A percentile compares a stretch with the other conserved stretches of the same genome.
These are phyloP conservation scores for Cyprinodon tularosa DNA, from an alignment of 2,113 vertebrate species.

Conservation along the genomic window DNA sequence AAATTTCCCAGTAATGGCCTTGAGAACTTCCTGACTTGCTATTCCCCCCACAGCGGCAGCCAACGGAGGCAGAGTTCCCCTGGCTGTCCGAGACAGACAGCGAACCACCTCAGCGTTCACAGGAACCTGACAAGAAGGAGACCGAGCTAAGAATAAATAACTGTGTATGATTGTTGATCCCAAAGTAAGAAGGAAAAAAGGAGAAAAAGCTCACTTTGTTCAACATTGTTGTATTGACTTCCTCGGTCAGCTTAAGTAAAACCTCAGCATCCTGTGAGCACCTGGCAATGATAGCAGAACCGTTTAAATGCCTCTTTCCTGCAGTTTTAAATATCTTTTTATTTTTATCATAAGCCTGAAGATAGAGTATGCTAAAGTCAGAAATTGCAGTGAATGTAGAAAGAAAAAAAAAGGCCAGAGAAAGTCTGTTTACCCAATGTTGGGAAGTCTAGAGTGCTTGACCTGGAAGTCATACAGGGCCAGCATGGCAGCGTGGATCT, in stretches of 20 bases:
- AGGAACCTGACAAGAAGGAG: conserved; percentile 58
- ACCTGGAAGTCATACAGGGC: conserved; percentile 92
- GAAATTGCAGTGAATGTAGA: background rate
- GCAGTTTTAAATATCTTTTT: background rate
- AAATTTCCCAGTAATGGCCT: conserved; percentile 97
- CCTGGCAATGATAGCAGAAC: conserved; percentile 73
- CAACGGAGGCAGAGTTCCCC: conserved; percentile 88
- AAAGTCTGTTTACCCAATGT: conserved; percentile 83
- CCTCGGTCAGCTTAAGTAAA: conserved; percentile 85
- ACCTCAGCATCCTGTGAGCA: conserved; percentile 90
- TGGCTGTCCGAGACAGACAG: conserved; percentile 88
- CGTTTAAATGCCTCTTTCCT: background rate
- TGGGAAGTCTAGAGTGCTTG: conserved; percentile 85
- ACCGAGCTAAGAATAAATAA: background rate
- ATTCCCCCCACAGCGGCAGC: conserved; percentile 92
- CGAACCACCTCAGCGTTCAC: conserved; percentile 85
- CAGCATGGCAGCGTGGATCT: conserved; percentile 91
- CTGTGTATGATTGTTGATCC: no score
- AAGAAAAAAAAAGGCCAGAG: background rate
- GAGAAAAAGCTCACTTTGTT: conserved; percentile 81
- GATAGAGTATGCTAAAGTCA: background rate
- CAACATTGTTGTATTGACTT: conserved; percentile 84
- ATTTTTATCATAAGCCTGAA: background rate
- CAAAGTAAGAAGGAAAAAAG: background rate
- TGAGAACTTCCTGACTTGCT: conserved; percentile 95